Base-by-base conservation (phyloP, 2,113 vertebrate species). In the Nothoprocta perdicaria region DNA sequence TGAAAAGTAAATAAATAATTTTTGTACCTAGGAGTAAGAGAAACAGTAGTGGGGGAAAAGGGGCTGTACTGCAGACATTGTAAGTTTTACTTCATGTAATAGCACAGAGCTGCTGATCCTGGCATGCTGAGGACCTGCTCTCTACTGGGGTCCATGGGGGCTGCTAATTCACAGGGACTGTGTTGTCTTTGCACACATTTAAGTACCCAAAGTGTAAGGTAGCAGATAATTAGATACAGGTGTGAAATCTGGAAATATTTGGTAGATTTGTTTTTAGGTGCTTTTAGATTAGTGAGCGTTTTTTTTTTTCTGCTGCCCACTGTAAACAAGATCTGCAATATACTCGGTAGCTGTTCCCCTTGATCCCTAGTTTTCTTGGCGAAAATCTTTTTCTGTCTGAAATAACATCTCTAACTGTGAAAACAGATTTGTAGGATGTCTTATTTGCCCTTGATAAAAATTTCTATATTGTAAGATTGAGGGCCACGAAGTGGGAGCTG, bases 1-100 rank as follows among this genome's bases (percentile, higher is more conserved):
- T 65, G 72, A 85, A 80, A 91, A 72, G 19, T 79, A 89, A 85
- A 88, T 9, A 71, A 94, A 80, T 17, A 4, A 38, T 67, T 90
- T 9, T 14, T 78, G 22, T 86, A 57, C 53, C 72, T 55, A 88
- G n/a, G 41, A 67, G 80, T 72, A 80, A 88, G 21, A 1, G 77
- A 58, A 73, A 62, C 86, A 35, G 57, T 69, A 48, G 15, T 85
- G 22, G 12, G 61, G 5, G 3, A 1, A 65, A 71, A 53, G 79
- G 87, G 77, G 87, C 40, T 38, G n/a, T 68, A 38, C 29, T 53
- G 24, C 58, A 80, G 69, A 62, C 48, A 24, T 48, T 29, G 14
- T 3, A 61, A 50, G 12, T 69, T 89, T 76, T 81, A 61, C 24
- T 73, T 71, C n/a, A 19, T 23, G 2, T 80, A 48, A 17, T 58